These are phyloP conservation scores for Temnothorax curvispinosus DNA, from an alignment of 1,140 invertebrate genomes.

Conservation along the genomic window DNA sequence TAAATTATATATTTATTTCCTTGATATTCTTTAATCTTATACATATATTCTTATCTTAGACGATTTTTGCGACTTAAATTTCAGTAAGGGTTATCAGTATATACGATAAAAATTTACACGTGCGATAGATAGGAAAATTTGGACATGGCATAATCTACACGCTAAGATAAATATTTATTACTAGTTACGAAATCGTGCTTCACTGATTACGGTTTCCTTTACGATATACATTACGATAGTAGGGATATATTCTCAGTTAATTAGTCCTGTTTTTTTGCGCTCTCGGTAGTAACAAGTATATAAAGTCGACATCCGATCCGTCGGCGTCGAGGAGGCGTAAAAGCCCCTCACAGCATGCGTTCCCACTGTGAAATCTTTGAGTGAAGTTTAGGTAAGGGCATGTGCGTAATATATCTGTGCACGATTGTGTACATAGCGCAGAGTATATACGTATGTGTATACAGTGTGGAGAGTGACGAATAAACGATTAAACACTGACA, in stretches of 20 bases:
- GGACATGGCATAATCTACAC: background rate
- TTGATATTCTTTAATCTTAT: background rate
- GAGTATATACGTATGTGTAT: no score
- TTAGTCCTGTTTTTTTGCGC: background rate
- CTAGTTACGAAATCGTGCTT: background rate
- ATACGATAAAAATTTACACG: background rate
- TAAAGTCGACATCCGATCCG: constrained; percentile 56
- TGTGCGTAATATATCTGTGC: background rate
- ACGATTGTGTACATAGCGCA: background rate
- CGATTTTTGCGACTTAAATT: background rate
- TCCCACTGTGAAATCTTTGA: constrained; percentile 25
- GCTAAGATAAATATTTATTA: background rate
- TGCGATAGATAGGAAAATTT: background rate
- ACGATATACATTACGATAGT: background rate
- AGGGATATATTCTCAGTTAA: background rate
- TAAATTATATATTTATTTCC: background rate
- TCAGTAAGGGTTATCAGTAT: constrained; percentile 2
- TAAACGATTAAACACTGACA: constrained; percentile 69
- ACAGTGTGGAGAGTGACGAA: constrained; percentile 27
- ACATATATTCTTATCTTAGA: background rate
- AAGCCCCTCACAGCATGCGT: background rate
- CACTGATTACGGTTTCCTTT: background rate
- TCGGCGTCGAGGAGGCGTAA: background rate
- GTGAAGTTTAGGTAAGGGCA: background rate
- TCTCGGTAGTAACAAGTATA: constrained; percentile 36